Evolutionary conservation across 2,888 invertebrate species (phyloP).

Genomic region (Malacosoma neustria): DNA sequence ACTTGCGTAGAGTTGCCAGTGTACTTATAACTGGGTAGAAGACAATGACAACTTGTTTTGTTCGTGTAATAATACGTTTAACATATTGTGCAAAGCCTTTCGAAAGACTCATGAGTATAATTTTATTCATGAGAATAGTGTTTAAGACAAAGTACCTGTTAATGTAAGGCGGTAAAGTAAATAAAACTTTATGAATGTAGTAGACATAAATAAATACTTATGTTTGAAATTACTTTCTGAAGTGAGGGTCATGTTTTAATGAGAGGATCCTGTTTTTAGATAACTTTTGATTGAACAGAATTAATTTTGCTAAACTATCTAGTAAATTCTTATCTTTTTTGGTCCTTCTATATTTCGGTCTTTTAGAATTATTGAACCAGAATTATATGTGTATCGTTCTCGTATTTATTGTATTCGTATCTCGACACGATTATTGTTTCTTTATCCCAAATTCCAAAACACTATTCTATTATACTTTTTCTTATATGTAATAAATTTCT

Average conservation of each 20-base stretch:
- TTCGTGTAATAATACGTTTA: conserved; percentile 19
- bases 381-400: too few species aligned
- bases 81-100: conserved; percentile 25
- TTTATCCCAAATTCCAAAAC: too few species aligned
- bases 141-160: conserved; percentile 13
- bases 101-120: conserved; percentile 16
- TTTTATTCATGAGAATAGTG: conserved; percentile 18
- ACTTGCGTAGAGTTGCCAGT: conserved; percentile 1
- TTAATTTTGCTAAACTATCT: too few species aligned
- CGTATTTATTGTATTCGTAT: too few species aligned
- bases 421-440: too few species aligned
- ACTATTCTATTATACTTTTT: too few species aligned
- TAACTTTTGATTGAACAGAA: too few species aligned
- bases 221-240: neutral
- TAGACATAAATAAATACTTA: neutral
- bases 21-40: conserved; percentile 9
- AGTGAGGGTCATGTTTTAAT: neutral
- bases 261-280: too few species aligned
- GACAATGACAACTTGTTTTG: conserved; percentile 30
- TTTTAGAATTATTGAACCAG: too few species aligned
- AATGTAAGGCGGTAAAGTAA: conserved; percentile 4
- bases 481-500: too few species aligned
- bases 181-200: neutral
- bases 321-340: too few species aligned
- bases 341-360: too few species aligned